Evolutionary conservation across 1,140 invertebrate genomes (phyloP), one percentile per base, ranked within the genome.

Genomic region (Eupristina koningsbergeri): DNA sequence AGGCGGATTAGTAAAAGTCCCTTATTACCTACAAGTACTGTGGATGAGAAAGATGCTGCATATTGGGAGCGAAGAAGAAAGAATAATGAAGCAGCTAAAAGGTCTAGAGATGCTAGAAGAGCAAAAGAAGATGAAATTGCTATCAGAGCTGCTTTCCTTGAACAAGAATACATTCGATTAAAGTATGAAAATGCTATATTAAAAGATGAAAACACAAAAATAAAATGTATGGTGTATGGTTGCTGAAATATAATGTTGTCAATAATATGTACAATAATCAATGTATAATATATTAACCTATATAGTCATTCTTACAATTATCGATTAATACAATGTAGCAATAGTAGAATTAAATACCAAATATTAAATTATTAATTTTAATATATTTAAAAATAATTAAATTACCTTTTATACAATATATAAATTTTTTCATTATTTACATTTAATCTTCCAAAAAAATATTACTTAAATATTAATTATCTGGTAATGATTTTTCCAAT

Each of bases 61-160:
- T 99, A 99, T 89, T 96, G 95, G 93, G 97, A 98, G 88, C 94
- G 97, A 82, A 92, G 98, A 17, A 94, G 96, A 81, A 98, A 98
- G 89, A 99, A 99, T 89, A 99, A 99, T 90, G 97, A 96, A 86
- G 98, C 98, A 0, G 98, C 98, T 0, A 99, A 99, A 91, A 94
- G 97, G 80, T 98, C 97, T 0, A 93, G 98, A 61, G 98, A 99
- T 87, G 95, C 97, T 0, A 93, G 98, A 80, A 94, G 97, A 86
- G 94, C 95, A 22, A 98, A 99, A 89, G 98, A 99, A 89, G 97
- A 99, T 83, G 96, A 98, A 88, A 96, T 99, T 29, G 97, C 98
- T 0, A 96, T 99, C 50, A 92, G 97, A 79, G 96, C 97, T 0
- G 95, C 96, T 0, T 98, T 96, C 85, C 92, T 99, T 7, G 97